A percentile compares a stretch with the other conserved stretches of the same genome.
phyloP scores from a whole-genome alignment of 37 sponge, comb jelly and placozoan species.

The Ephydatia muelleri region DNA sequence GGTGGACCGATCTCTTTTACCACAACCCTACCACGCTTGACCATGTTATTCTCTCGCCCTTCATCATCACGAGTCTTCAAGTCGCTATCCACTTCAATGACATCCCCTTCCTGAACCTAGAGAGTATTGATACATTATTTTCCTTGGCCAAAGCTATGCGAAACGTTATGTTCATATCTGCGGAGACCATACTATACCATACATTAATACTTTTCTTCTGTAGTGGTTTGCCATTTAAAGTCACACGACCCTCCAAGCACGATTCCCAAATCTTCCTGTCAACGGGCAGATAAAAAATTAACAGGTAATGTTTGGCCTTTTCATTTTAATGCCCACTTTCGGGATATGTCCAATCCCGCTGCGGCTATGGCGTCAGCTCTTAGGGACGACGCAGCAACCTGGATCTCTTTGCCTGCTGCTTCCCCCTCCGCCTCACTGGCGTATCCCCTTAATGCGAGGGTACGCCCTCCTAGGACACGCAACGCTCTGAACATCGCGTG shows the following conservation, averaged over 20 bases:
- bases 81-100: slow-evolving; percentile 54
- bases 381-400: slow-evolving; percentile 41
- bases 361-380: slow-evolving; percentile 63
- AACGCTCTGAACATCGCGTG: too few relatives aligned
- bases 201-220: slow-evolving; percentile 60
- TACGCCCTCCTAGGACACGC: too few relatives aligned
- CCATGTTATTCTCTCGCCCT: background rate
- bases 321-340: slow-evolving; percentile 34
- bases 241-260: slow-evolving; percentile 30
- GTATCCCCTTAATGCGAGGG: too few relatives aligned
- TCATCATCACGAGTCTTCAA: background rate
- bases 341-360: slow-evolving; percentile 65
- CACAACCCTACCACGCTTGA: slow-evolving; percentile 60
- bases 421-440: background rate
- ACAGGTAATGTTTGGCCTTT: background rate
- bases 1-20: slow-evolving; percentile 56
- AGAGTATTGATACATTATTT: background rate
- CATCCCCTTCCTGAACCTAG: slow-evolving; percentile 68
- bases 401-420: slow-evolving; percentile 40
- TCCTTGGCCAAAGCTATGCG: background rate
- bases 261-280: slow-evolving; percentile 65
- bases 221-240: slow-evolving; percentile 42
- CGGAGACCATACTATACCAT: too few relatives aligned
- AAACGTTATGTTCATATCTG: background rate
- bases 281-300: background rate